These are phyloP conservation scores for Dexiosoma caninum DNA, from an alignment of 2,888 invertebrate species.

Conservation along the genomic window DNA sequence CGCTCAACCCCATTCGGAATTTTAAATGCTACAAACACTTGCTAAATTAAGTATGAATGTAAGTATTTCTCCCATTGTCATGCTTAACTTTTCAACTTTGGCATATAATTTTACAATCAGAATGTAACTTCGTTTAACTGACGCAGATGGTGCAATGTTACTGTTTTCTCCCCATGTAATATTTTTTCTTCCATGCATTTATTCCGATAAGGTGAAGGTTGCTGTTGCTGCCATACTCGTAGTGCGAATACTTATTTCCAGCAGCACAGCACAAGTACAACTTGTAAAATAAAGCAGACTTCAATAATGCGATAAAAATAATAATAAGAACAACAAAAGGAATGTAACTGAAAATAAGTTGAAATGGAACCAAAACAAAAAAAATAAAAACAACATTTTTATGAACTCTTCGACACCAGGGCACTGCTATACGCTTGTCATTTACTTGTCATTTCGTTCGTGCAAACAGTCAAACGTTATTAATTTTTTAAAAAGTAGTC, in stretches of 20 bases:
- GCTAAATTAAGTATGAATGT: too few species aligned
- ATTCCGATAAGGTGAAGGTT: constrained; percentile 53
- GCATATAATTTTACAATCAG: not conserved
- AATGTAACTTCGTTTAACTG: constrained; percentile 23
- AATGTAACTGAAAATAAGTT: constrained; percentile 30
- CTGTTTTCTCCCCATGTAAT: constrained; percentile 8
- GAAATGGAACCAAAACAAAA: not conserved
- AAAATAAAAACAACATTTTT: not conserved
- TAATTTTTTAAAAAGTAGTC: constrained; percentile 38
- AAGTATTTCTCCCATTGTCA: too few species aligned
- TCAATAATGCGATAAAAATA: constrained; percentile 25
- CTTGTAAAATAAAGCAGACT: constrained; percentile 6
- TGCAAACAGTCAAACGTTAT: not conserved
- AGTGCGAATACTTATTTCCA: constrained; percentile 7
- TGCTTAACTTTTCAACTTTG: not conserved
- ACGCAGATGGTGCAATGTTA: constrained; percentile 48
- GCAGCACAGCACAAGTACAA: not conserved
- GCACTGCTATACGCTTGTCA: constrained; percentile 5
- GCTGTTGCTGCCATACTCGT: constrained; percentile 1
- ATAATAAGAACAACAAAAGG: constrained; percentile 11
- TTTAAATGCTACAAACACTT: too few species aligned
- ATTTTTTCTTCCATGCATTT: not conserved
- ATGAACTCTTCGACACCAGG: constrained; percentile 12
- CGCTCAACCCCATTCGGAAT: too few species aligned
- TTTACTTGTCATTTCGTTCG: not conserved